A percentile compares a stretch with the other conserved stretches of the same genome.
These are phyloP conservation scores for Mobula birostris DNA, from an alignment of 2,113 vertebrate species.

Conservation along the genomic window DNA sequence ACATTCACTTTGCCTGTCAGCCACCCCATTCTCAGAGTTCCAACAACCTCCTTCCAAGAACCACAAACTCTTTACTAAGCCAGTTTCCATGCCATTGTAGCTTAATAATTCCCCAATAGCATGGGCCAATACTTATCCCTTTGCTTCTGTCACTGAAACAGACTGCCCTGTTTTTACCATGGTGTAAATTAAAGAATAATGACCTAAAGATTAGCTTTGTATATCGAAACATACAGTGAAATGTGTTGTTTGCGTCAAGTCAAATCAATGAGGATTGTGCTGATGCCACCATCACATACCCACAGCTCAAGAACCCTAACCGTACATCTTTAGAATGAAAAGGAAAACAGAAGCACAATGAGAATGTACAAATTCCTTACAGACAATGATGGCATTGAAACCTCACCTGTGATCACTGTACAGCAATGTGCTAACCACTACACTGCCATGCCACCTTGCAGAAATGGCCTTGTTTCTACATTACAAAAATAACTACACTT, in stretches of 20 bases:
- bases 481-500: not conserved
- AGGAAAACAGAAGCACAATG: too few species aligned
- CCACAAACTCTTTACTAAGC: not conserved
- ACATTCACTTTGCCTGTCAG: not conserved
- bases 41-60: not conserved
- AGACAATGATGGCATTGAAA: too few species aligned
- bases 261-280: too few species aligned
- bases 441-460: too few species aligned
- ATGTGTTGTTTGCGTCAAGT: too few species aligned
- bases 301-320: too few species aligned
- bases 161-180: not conserved
- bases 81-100: not conserved
- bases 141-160: not conserved
- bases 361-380: too few species aligned
- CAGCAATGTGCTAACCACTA: too few species aligned
- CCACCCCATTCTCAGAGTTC: not conserved
- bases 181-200: not conserved
- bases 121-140: not conserved
- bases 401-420: too few species aligned
- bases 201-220: not conserved
- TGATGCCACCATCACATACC: too few species aligned
- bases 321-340: too few species aligned
- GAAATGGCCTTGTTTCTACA: not conserved
- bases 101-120: not conserved
- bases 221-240: too few species aligned